A percentile compares a stretch with the other conserved stretches of the same genome.
Conservation (phyloP, 2,797 vertebrate species). For the Gambusia yucatana region DNA sequence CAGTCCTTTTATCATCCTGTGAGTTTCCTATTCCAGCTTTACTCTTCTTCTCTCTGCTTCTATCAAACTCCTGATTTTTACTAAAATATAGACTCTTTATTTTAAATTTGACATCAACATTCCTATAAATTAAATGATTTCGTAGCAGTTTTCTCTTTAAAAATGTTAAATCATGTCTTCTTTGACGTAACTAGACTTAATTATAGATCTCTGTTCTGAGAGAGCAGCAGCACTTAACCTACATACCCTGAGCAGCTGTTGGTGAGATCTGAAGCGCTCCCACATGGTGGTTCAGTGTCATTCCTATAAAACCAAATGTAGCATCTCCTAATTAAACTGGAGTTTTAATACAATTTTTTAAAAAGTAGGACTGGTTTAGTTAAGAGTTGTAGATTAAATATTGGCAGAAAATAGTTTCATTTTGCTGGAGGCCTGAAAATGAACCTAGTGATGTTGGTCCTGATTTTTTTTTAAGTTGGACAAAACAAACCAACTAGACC, state of each 20-base stretch:
- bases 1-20: constrained; percentile 52
- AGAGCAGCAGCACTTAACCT: constrained; percentile 35
- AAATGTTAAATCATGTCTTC: background rate
- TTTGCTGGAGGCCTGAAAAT: background rate
- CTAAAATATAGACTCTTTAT: background rate
- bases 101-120: background rate
- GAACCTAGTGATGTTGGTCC: background rate
- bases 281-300: constrained; percentile 37
- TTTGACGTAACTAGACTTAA: background rate
- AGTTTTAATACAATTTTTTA: background rate
- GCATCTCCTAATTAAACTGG: background rate
- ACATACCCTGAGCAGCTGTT: constrained; percentile 69
- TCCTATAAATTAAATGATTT: background rate
- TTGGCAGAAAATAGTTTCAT: background rate
- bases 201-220: constrained; percentile 9
- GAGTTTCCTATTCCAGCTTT: constrained; percentile 42
- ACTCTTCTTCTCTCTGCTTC: background rate
- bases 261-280: constrained; percentile 15
- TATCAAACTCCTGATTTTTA: background rate
- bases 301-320: too few relatives aligned
- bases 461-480: background rate
- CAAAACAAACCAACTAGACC: background rate
- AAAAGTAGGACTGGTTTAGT: background rate
- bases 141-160: background rate
- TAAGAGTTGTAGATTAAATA: background rate